These are phyloP conservation scores for Patella depressa DNA, from an alignment of 2,888 invertebrate genomes.

Conservation along the genomic window DNA sequence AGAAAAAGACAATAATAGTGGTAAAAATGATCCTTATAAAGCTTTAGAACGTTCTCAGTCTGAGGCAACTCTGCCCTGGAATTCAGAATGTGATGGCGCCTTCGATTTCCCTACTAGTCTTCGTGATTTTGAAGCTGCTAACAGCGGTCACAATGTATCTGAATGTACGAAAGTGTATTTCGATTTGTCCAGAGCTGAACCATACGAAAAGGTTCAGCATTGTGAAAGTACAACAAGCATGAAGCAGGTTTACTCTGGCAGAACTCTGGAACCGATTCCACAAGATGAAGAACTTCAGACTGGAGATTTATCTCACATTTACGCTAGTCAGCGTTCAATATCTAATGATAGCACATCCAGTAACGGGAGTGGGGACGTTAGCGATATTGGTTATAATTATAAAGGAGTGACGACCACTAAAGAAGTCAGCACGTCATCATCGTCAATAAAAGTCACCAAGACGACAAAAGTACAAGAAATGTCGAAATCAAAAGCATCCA, in stretches of 20 bases:
- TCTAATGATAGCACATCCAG: constrained; percentile 41
- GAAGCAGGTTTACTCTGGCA: constrained; percentile 43
- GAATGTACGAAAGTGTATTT: constrained; percentile 69
- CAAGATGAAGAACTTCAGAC: constrained; percentile 65
- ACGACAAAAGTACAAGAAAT: constrained; percentile 31
- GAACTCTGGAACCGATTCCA: constrained; percentile 66
- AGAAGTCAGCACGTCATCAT: not conserved
- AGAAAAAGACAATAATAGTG: constrained; percentile 19
- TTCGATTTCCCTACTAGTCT: not conserved
- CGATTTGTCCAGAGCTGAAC: constrained; percentile 67
- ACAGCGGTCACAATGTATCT: constrained; percentile 53
- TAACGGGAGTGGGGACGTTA: constrained; percentile 27
- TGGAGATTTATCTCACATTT: constrained; percentile 40
- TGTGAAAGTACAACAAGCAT: constrained; percentile 34
- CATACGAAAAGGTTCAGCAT: constrained; percentile 41
- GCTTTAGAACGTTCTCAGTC: constrained; percentile 67
- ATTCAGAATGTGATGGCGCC: constrained; percentile 24
- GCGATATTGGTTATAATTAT: constrained; percentile 29
- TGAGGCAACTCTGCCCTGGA: constrained; percentile 51
- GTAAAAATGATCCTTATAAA: constrained; percentile 52
- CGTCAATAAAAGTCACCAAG: constrained; percentile 17
- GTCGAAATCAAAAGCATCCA: constrained; percentile 48
- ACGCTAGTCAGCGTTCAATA: constrained; percentile 37
- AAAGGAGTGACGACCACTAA: not conserved
- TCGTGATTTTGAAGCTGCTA: constrained; percentile 22